Conservation (phyloP, 2,113 vertebrate genomes). For the Eonycteris spelaea region DNA sequence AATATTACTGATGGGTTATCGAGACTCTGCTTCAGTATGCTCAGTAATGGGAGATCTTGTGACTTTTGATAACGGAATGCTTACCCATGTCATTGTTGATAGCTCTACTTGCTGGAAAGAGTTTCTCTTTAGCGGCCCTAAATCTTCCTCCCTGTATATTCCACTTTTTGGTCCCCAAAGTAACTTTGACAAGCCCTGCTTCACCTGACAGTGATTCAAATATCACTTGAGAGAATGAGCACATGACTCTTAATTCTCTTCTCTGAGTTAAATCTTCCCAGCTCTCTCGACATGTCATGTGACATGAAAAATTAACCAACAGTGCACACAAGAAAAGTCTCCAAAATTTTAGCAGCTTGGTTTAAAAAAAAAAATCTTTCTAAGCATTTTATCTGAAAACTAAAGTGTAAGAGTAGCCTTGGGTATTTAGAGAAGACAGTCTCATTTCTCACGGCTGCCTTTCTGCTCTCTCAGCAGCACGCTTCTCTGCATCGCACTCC, state of each 20-base stretch:
- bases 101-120: not conserved
- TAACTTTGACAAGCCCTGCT: not conserved
- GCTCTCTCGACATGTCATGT: not conserved
- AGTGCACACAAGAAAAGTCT: not conserved
- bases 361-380: not conserved
- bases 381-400: conserved; percentile 10
- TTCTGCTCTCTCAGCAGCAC: not conserved
- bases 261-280: not conserved
- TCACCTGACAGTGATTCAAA: not conserved
- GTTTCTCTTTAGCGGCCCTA: not conserved
- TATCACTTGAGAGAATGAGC: not conserved
- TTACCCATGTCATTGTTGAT: not conserved
- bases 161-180: not conserved
- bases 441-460: not conserved
- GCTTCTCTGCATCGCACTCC: not conserved
- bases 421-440: not conserved
- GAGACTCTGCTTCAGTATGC: not conserved
- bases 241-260: not conserved
- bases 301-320: conserved; percentile 38
- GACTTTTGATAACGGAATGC: not conserved
- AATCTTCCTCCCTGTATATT: not conserved
- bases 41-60: not conserved
- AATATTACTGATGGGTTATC: not conserved
- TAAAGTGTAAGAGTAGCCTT: not conserved
- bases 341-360: not conserved